Evolutionary conservation across 2,888 invertebrate genomes (phyloP).

Genomic region (Epirrhoe alternata): DNA sequence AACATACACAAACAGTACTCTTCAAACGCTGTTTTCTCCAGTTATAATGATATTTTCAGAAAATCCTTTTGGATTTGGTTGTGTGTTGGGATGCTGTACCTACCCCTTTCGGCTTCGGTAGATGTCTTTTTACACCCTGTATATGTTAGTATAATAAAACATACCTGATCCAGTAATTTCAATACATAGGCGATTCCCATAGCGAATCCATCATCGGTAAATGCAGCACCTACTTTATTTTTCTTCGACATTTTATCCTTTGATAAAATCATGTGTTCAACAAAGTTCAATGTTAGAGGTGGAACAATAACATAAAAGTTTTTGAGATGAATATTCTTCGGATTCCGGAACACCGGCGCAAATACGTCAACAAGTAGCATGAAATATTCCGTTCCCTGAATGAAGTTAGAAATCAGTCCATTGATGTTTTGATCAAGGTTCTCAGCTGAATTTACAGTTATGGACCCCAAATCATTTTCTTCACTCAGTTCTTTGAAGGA

Average conservation of each 20-base stretch:
- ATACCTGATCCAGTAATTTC: conserved; percentile 93
- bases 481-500: conserved; percentile 87
- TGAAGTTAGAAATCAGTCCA: conserved; percentile 92
- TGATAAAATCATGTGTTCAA: conserved; percentile 95
- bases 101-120: too few species aligned
- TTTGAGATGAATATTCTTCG: conserved; percentile 94
- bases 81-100: too few species aligned
- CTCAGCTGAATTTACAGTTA: conserved; percentile 87
- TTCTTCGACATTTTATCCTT: conserved; percentile 97
- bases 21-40: too few species aligned
- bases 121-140: too few species aligned
- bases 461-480: conserved; percentile 84
- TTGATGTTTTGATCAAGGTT: conserved; percentile 91
- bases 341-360: conserved; percentile 93
- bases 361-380: conserved; percentile 97
- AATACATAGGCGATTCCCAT: conserved; percentile 97
- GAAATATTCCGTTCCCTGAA: conserved; percentile 95
- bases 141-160: too few species aligned
- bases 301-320: conserved; percentile 98
- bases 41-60: too few species aligned
- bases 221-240: conserved; percentile 93
- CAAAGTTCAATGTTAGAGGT: conserved; percentile 96
- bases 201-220: conserved; percentile 99
- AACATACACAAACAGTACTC: too few species aligned
- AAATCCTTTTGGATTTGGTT: too few species aligned